A percentile compares a stretch with the other conserved stretches of the same genome.
phyloP scores from a whole-genome alignment of 1,140 invertebrate genomes.

The Bombus waltoni region DNA sequence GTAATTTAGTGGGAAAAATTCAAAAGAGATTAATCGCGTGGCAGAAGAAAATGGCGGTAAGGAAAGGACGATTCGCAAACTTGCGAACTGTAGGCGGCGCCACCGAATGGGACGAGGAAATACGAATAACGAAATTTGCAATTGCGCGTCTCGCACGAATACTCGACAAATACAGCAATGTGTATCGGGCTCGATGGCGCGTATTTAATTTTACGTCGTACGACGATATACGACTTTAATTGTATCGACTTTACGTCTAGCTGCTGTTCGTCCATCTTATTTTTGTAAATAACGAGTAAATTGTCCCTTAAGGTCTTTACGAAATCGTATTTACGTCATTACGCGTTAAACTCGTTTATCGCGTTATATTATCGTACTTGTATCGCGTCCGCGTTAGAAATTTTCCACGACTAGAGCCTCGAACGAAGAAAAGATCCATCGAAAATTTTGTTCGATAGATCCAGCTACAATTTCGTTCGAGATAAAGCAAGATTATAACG shows the following conservation, averaged over 20 bases:
- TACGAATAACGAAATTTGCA: slow-evolving; percentile 16
- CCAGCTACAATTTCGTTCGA: slow-evolving; percentile 4
- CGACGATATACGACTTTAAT: too few relatives aligned
- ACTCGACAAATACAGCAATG: background rate
- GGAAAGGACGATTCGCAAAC: slow-evolving; percentile 26
- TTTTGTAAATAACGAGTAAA: background rate
- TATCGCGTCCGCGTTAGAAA: too few relatives aligned
- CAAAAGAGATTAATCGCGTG: slow-evolving; percentile 18
- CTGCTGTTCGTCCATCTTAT: too few relatives aligned
- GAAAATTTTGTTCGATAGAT: background rate
- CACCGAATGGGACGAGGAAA: slow-evolving; percentile 53
- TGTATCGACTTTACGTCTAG: accelerated
- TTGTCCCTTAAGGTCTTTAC: background rate
- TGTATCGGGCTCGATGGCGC: accelerated
- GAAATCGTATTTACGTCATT: background rate
- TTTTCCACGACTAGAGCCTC: background rate
- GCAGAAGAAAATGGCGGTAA: slow-evolving; percentile 64
- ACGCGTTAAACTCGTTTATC: background rate
- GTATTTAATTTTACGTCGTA: background rate
- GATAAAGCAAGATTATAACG: slow-evolving; percentile 40
- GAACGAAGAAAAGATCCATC: too few relatives aligned
- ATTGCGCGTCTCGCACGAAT: background rate
- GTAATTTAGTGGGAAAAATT: background rate
- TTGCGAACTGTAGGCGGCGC: slow-evolving; percentile 61
- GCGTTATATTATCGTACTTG: background rate